A percentile compares a stretch with the other conserved stretches of the same genome.
phyloP scores from a whole-genome alignment of 2,888 invertebrate species.

The Acanthacorydalis orientalis region DNA sequence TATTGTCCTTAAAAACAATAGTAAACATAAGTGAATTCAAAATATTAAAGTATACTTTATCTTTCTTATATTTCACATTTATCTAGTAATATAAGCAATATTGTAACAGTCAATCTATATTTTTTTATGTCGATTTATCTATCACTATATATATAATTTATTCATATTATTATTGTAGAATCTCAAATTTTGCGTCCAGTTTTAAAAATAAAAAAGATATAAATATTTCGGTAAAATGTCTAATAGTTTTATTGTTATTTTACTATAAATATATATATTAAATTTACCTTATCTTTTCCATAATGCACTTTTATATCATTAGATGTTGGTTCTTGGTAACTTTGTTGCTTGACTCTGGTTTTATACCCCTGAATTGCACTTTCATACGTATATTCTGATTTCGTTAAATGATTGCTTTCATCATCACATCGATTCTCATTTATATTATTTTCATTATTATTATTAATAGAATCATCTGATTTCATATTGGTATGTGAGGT shows the following conservation, averaged over 20 bases:
- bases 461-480: neutral
- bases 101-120: no score
- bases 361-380: slow-evolving; percentile 77
- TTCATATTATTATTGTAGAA: no score
- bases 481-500: neutral
- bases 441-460: slow-evolving; percentile 13
- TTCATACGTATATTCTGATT: slow-evolving; percentile 73
- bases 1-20: no score
- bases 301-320: neutral
- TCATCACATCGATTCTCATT: slow-evolving; percentile 33
- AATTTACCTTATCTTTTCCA: neutral
- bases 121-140: no score
- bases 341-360: slow-evolving; percentile 41
- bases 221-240: no score
- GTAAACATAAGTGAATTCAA: no score
- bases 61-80: no score
- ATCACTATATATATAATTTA: no score
- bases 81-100: no score
- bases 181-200: no score
- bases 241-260: neutral
- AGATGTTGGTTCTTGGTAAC: neutral
- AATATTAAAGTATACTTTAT: no score
- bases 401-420: slow-evolving; percentile 14
- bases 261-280: neutral
- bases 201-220: no score